These are phyloP conservation scores for Elephantulus edwardii DNA, from an alignment of 2,113 vertebrate genomes.

Conservation along the genomic window DNA sequence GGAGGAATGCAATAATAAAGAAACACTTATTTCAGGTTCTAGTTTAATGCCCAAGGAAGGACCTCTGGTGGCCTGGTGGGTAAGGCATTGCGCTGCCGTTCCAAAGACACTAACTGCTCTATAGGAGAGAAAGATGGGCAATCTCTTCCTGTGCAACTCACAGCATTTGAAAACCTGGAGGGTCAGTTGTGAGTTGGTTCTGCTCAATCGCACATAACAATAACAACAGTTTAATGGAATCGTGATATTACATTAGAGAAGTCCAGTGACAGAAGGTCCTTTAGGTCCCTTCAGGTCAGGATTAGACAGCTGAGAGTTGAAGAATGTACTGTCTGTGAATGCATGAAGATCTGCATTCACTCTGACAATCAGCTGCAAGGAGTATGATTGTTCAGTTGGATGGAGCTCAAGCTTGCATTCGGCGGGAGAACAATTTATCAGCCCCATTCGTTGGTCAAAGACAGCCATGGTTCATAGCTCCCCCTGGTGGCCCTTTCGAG, in stretches of 20 bases:
- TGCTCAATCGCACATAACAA: too few species aligned
- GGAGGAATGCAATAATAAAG: background rate
- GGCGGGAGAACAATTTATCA: background rate
- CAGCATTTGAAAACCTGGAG: too few species aligned
- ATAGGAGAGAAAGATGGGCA: too few species aligned
- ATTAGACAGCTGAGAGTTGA: background rate
- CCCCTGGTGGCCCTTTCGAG: constrained; percentile 72
- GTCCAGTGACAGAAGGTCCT: background rate
- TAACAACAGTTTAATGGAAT: too few species aligned
- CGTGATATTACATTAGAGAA: background rate
- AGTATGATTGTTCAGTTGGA: background rate
- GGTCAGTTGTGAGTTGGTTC: too few species aligned
- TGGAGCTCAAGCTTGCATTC: background rate
- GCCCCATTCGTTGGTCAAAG: background rate
- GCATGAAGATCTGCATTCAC: background rate
- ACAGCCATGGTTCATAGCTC: constrained; percentile 41
- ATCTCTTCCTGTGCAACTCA: too few species aligned
- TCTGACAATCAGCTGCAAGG: background rate
- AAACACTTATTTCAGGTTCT: background rate
- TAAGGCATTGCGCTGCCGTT: too few species aligned
- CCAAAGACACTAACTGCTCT: too few species aligned
- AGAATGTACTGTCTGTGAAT: background rate
- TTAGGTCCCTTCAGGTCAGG: background rate
- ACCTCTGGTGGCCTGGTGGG: too few species aligned
- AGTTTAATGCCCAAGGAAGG: background rate